phyloP scores from a whole-genome alignment of 1,140 invertebrate genomes.

The Varroa destructor region DNA sequence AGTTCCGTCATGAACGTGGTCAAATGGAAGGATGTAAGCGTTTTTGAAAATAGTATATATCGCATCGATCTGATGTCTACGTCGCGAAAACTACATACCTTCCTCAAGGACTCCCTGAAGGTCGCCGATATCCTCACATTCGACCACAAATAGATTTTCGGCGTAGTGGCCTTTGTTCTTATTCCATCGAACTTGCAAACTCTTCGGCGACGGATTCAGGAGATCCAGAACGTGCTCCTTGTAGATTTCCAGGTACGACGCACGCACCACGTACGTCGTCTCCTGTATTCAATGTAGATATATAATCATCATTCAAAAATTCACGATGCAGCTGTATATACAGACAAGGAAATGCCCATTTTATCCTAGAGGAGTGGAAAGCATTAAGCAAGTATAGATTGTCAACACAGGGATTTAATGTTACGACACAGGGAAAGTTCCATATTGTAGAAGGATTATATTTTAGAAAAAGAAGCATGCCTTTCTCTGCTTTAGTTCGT shows the following conservation, averaged over 20 bases:
- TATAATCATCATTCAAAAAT: not conserved
- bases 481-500: slow-evolving; percentile 51
- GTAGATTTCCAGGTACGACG: slow-evolving; percentile 87
- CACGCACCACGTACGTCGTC: slow-evolving; percentile 69
- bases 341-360: no score
- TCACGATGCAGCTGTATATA: slow-evolving; percentile 32
- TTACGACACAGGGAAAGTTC: no score
- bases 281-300: slow-evolving; percentile 39
- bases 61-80: not conserved
- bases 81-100: slow-evolving; percentile 47
- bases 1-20: no score
- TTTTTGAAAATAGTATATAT: no score
- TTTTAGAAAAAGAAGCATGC: slow-evolving; percentile 37
- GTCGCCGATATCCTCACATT: slow-evolving; percentile 85
- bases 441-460: not conserved
- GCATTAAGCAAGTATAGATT: no score
- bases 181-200: slow-evolving; percentile 75
- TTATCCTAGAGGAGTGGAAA: no score
- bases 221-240: slow-evolving; percentile 93
- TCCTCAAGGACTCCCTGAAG: slow-evolving; percentile 82
- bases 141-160: slow-evolving; percentile 83
- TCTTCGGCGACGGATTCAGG: slow-evolving; percentile 66
- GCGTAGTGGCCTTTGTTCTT: slow-evolving; percentile 88
- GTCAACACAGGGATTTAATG: no score
- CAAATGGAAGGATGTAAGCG: no score